Evolutionary conservation across 1,140 invertebrate species (phyloP).

Genomic region (Melitaea cinxia): DNA sequence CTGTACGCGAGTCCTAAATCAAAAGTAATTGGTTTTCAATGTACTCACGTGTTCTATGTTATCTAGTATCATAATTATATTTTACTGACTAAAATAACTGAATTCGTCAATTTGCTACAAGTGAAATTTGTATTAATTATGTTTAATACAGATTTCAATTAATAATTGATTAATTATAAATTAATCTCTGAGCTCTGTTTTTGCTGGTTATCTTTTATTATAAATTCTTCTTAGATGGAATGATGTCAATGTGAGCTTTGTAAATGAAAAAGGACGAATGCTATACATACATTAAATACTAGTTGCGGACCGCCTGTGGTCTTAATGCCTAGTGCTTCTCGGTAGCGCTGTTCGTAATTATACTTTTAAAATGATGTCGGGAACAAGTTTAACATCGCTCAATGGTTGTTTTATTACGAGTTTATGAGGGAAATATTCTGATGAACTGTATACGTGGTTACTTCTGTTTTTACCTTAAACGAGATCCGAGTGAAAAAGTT

Average conservation of each 20-base stretch:
- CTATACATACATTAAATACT: slow-evolving; percentile 1
- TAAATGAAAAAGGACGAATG: background rate
- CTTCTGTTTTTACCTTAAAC: too few relatives aligned
- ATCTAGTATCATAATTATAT: background rate
- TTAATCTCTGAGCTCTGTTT: too few relatives aligned
- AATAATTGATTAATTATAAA: too few relatives aligned
- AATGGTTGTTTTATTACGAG: background rate
- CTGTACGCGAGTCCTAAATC: slow-evolving; percentile 48
- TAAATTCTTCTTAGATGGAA: background rate
- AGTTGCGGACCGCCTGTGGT: background rate
- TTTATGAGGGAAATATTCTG: background rate
- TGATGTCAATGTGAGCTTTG: background rate
- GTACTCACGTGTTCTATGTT: slow-evolving; percentile 18
- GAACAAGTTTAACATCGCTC: background rate
- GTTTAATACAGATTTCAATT: too few relatives aligned
- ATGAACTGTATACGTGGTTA: too few relatives aligned
- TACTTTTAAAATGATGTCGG: background rate
- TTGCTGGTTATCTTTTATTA: background rate
- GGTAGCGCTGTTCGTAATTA: background rate
- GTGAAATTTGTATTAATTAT: too few relatives aligned
- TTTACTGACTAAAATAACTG: too few relatives aligned
- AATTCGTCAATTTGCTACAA: too few relatives aligned
- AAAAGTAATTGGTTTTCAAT: slow-evolving; percentile 54
- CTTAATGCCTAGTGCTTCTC: slow-evolving; percentile 1
- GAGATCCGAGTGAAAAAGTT: too few relatives aligned